Conservation (phyloP, 2,888 invertebrate genomes). For the Merodon equestris region DNA sequence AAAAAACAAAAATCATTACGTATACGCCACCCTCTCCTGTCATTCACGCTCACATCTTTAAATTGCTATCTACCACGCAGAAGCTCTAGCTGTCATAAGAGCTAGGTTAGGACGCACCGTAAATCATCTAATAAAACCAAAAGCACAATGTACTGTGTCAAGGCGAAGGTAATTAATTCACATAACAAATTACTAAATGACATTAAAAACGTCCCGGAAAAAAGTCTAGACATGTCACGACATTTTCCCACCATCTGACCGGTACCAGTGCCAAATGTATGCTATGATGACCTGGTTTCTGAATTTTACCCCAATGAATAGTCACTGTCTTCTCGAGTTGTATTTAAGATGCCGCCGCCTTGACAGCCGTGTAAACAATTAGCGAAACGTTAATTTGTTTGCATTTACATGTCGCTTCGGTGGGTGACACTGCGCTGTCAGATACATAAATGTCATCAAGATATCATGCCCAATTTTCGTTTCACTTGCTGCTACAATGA, state of each 20-base stretch:
- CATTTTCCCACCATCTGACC: not conserved
- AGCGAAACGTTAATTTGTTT: not conserved
- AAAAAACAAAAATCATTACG: conserved; percentile 18
- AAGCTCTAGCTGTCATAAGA: not conserved
- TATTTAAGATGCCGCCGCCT: not conserved
- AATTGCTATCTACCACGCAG: not conserved
- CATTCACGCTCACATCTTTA: not conserved
- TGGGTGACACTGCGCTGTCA: conserved; percentile 1
- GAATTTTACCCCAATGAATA: not conserved
- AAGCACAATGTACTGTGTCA: not conserved
- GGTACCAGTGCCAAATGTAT: no score
- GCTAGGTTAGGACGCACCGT: no score
- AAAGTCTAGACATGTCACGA: conserved; percentile 47
- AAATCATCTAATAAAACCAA: no score
- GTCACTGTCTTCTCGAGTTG: not conserved
- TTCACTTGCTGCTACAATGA: not conserved
- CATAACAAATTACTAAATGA: conserved; percentile 4
- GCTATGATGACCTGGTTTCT: no score
- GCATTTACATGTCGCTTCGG: not conserved
- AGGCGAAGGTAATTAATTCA: conserved; percentile 36
- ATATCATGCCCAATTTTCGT: conserved; percentile 4
- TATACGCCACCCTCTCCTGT: conserved; percentile 34
- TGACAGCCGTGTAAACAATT: conserved; percentile 7
- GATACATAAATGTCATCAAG: conserved; percentile 40
- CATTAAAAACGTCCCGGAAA: conserved; percentile 17